Base-by-base conservation (phyloP, 1,140 invertebrate species). In the Brachionus plicatilis region DNA sequence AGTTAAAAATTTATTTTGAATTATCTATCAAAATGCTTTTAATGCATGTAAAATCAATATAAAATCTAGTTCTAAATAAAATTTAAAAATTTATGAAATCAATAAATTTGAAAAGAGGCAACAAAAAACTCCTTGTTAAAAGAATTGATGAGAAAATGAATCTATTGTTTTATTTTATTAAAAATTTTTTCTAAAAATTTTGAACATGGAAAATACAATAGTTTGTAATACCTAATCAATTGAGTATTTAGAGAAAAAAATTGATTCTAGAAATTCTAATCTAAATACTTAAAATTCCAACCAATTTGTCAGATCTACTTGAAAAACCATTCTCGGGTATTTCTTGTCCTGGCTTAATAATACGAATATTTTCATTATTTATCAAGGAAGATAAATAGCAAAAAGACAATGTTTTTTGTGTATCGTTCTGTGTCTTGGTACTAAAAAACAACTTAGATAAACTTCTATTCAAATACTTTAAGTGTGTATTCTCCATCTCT, bases 381-480 rank as follows among this genome's bases (percentile, higher is more conserved):
- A 76, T 76, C 9, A 76, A 76, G 12, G 72, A 76, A 20, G 72
- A 76, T 33, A 76, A 76, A 27, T 76, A 76, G n/a, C 72, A 76
- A 50, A 76, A 76, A 6, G 72, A 76, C 1, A 76, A 14, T 4
- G 8, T 12, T 76, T 76, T 47, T 33, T 76, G 72, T 11, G 72
- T 76, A 6, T 76, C 72, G 33, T 76, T 76, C 27, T 27, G 5
- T n/a, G 72, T 50, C 27, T 76, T 76, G 29, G n/a, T 82, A 14
- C 33, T 37, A 27, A 82, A 45, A 24, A n/a, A 14, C n/a, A 82
- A 68, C 12, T 82, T 24, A 1, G 8, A 14, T 60, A 68, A 11
- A 47, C 79, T 82, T 43, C 65, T 29, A 14, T 24, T 65, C 6
- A 82, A 65, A 41, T 12, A 27, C 20, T 82, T 24, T 14, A 82